Base-by-base conservation (phyloP, 2,113 vertebrate genomes). In the Heterocephalus glaber region DNA sequence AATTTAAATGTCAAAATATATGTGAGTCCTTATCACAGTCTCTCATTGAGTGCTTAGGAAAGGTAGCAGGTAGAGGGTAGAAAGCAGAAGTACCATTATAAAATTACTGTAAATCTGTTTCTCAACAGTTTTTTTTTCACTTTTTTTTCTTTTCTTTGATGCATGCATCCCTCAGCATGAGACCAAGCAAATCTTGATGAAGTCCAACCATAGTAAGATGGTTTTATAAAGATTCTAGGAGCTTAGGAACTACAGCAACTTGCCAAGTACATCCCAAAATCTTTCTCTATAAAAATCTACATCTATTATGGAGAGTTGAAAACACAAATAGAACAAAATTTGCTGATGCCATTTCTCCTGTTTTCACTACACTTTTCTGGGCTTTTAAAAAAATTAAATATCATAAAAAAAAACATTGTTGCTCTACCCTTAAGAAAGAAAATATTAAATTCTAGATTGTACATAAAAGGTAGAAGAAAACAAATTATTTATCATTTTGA, bases 1-100 rank as follows among this genome's bases (percentile, higher is more conserved):
- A 91, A 95, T 88, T 96, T 95, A 86, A 96, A 93, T 74, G 91
- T 86, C 65, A 89, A 65, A 74, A 74, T 83, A 44, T 86, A 52
- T 47, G 41, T 86, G 86, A 89, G 88, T 86, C 86, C 74, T 93
- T 93, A 89, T 92, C 95, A 68, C 72, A 47, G 68, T 28, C 41
- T 72, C 30, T 93, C 26, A 20, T 22, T 86, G 72, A 89, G 6
- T 66, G 66, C 49, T 79, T 61, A 52, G n/a, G 26, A 81, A 95
- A 93, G 44, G 52, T 38, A 85, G 19, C 66, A 76, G 79, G 54
- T 80, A 81, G 68, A 81, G 58, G 58, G 5, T 3, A 70, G 41
- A 49, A 77, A 80, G 58, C 76, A 93, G 91, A 22, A 26, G 52
- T n/a, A 80, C 41, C 63, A 26, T 63, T 61, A 70, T 90, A 94